These are phyloP conservation scores for Mirza zaza DNA, from an alignment of 2,113 vertebrate species.

Conservation along the genomic window DNA sequence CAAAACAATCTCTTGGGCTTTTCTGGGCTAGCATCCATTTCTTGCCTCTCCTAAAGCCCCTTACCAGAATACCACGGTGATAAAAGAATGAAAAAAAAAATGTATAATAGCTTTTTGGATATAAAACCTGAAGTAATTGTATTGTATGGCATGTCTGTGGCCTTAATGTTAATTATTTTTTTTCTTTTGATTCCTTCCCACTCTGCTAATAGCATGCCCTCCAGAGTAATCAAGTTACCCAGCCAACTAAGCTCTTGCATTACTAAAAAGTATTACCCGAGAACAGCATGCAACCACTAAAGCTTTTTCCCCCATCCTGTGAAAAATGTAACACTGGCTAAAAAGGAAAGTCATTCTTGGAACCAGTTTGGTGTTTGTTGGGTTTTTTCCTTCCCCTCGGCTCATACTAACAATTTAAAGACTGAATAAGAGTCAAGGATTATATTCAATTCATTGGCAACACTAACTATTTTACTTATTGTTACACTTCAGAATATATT, in stretches of 20 bases:
- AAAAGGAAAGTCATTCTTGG: conserved; percentile 64
- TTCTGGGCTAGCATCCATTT: conserved; percentile 67
- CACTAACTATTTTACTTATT: background rate
- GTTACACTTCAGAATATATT: background rate
- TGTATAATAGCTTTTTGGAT: conserved; percentile 71
- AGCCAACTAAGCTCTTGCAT: conserved; percentile 68
- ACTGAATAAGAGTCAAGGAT: conserved; percentile 36
- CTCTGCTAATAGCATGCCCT: conserved; percentile 70
- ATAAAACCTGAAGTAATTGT: conserved; percentile 69
- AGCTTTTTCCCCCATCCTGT: conserved; percentile 68
- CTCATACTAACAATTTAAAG: conserved; percentile 64
- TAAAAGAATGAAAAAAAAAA: conserved; percentile 49
- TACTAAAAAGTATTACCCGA: conserved; percentile 59
- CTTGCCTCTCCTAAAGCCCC: conserved; percentile 65
- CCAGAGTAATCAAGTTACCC: conserved; percentile 77
- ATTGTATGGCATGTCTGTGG: conserved; percentile 47
- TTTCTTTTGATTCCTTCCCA: conserved; percentile 68
- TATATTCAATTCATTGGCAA: conserved; percentile 15
- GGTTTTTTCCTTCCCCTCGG: background rate
- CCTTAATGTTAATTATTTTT: conserved; percentile 63
- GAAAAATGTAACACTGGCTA: conserved; percentile 65
- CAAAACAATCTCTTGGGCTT: conserved; percentile 68
- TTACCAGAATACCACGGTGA: conserved; percentile 71
- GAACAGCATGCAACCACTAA: conserved; percentile 71
- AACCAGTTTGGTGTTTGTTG: conserved; percentile 45